Conservation (phyloP, 2,113 vertebrate genomes). For the Ivindomyrus marchei region DNA sequence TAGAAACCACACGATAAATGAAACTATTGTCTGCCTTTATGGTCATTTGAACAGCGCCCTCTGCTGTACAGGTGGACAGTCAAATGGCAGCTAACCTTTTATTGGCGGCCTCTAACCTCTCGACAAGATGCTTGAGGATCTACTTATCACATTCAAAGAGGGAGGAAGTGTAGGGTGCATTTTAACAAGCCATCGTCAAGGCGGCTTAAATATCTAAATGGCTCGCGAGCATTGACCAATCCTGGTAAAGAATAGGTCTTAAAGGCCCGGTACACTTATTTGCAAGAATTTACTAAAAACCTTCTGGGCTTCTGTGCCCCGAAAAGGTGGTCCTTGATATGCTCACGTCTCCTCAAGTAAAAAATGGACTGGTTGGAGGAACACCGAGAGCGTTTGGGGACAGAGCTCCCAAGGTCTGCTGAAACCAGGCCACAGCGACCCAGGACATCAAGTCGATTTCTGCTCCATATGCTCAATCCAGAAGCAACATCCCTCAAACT, state of each 20-base stretch:
- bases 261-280: not conserved
- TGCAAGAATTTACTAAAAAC: not conserved
- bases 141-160: not conserved
- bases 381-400: not conserved
- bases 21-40: not conserved
- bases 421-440: not conserved
- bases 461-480: conserved; percentile 13
- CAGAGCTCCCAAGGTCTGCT: not conserved
- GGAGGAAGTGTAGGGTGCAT: not conserved
- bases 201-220: not conserved
- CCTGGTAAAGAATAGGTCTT: not conserved
- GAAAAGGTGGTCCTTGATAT: not conserved
- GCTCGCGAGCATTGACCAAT: not conserved
- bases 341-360: not conserved
- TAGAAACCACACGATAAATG: not conserved
- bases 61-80: not conserved
- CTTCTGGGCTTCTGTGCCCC: not conserved
- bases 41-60: not conserved
- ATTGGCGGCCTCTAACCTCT: not conserved
- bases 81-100: not conserved
- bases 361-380: not conserved
- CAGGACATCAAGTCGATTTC: not conserved
- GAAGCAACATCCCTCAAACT: conserved; percentile 6
- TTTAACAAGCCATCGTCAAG: not conserved
- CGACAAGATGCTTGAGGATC: not conserved